Evolutionary conservation across 2,113 vertebrate species (phyloP), one percentile per base, ranked within the genome.

Genomic region (Peromyscus polionotus): DNA sequence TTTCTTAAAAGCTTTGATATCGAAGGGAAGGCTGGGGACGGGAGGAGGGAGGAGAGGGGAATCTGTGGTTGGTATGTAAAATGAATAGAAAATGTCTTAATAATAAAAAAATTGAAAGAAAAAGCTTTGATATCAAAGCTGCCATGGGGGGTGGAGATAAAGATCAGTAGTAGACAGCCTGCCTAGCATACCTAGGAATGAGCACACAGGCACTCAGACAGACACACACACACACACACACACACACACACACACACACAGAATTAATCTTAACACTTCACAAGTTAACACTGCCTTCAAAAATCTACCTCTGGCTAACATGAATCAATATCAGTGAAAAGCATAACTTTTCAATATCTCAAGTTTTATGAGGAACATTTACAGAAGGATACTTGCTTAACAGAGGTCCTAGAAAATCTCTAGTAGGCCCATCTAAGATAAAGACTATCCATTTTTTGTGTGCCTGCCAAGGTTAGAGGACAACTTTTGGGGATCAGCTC

Each of bases 201-300:
- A 72, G n/a, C 36, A n/a, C 36, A 72, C 33, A n/a, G 33, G 59
- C 54, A 61, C 31, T 54, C 77, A 36, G 31, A 80, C 77, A 11
- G 26, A 51, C 76, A 79, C 13, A 79, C 76, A 77, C 3, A 54
- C 76, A 77, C 5, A 76, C 0, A 75, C 9, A 75, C 20, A 75
- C 3, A 42, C 17, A 73, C 17, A 73, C 39, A 42, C 57, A 57
- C 68, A 67, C 28, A 24, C 24, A 65, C 67, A 36, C 26, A 57
- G 7, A 57, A 57, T n/a, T 59, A 83, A 81, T 59, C 22, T 67
- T 33, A 88, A 92, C 95, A 90, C 39, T 70, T 92, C 24, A 85
- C 51, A 81, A 94, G n/a, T 89, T 89, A 97, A 95, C 90, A 92
- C 0, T 54, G 57, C 95, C 33, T 85, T 96, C 51, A 84, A 96